Evolutionary conservation across 2,113 vertebrate species (phyloP), one percentile per base, ranked within the genome.

Genomic region (Hemiscyllium ocellatum): DNA sequence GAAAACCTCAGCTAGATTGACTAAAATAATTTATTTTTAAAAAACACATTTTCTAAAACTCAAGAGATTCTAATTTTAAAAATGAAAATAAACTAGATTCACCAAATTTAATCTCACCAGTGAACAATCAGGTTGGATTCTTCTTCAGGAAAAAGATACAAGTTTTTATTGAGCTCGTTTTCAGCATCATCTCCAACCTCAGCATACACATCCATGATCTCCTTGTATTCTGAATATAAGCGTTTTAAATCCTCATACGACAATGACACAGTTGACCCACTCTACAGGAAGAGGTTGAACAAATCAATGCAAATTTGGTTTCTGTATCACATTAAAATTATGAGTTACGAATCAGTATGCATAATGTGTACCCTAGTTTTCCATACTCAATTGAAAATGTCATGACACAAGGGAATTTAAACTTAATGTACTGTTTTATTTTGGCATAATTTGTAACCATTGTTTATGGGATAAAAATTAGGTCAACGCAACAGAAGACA

Each of bases 171-270:
- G 72, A 97, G 96, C 95, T 97, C 95, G 33, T 97, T 97, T 96
- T 97, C 87, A n/a, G 56, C 29, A 61, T 65, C 13, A 0, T 22
- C 86, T 89, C 24, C 97, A 12, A 96, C 65, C 95, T 97, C 97
- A 96, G n/a, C n/a, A 69, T 94, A 94, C 47, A 97, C 96, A 95
- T 98, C 96, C 85, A 96, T 96, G 37, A 94, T 91, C 47, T 97
- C 97, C 0, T 97, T 97, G 95, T 98, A 97, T 95, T 96, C 97
- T 95, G 97, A 97, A 70, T 97, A 96, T 89, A 98, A 97, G 72
- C 72, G 97, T 95, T 97, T 97, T 95, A 98, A 96, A 8, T 97
- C 96, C 61, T 97, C 96, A 7, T 97, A 96, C 33, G 96, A 96
- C 52, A 98, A 96, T 91, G 97, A 96, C 96, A 96, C 97, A 78